Percentiles rank a stretch among this genome's conserved stretches.
These are phyloP conservation scores for Amia ocellicauda DNA, from an alignment of 2,113 vertebrate genomes.

Conservation along the genomic window DNA sequence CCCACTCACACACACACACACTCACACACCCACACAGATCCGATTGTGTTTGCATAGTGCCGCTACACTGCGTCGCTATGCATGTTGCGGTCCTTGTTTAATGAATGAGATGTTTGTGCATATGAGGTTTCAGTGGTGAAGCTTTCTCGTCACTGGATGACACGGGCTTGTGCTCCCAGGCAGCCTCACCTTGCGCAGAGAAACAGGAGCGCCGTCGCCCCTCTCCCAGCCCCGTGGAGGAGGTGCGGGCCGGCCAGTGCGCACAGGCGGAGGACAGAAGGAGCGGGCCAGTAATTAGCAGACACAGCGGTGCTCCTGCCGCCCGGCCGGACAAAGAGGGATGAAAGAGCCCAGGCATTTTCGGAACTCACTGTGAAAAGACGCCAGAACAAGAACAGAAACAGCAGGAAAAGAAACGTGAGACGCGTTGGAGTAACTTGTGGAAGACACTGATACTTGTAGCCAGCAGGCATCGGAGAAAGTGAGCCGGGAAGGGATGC, in stretches of 20 bases:
- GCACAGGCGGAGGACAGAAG: conserved; percentile 3
- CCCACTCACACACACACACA: no score
- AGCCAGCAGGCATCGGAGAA: neutral
- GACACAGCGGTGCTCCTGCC: conserved; percentile 1
- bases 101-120: no score
- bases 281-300: conserved; percentile 13
- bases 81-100: no score
- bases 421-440: neutral
- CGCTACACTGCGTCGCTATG: no score
- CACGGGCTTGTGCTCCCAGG: no score
- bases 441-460: neutral
- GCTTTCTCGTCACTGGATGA: no score
- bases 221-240: conserved; percentile 19
- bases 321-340: conserved; percentile 11
- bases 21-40: no score
- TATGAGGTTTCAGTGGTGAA: no score
- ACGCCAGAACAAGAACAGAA: neutral
- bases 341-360: conserved; percentile 33
- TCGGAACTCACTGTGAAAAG: conserved; percentile 4
- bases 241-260: conserved; percentile 14
- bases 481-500: no score
- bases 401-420: neutral
- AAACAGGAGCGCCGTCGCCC: conserved; percentile 36
- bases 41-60: no score
- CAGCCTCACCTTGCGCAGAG: conserved; percentile 27